Conservation (phyloP, 2,888 invertebrate species). For the Heliconius ethilla region DNA sequence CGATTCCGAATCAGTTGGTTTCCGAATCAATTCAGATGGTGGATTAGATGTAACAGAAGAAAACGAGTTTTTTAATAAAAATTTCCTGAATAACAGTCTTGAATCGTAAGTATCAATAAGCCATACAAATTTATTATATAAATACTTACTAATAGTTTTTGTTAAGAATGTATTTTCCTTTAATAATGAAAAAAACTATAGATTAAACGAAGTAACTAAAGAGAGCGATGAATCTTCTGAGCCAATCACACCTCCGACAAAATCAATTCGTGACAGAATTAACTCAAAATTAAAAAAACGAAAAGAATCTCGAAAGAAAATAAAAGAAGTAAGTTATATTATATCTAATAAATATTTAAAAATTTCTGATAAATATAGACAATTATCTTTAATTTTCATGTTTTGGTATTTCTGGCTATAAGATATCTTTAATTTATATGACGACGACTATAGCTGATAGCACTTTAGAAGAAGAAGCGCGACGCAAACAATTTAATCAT, state of each 20-base stretch:
- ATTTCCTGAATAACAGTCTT: constrained; percentile 57
- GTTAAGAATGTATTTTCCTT: no score
- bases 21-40: constrained; percentile 49
- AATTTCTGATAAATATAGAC: no score
- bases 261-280: constrained; percentile 65
- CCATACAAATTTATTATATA: background rate
- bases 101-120: constrained; percentile 68
- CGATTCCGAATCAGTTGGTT: constrained; percentile 51
- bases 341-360: background rate
- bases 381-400: background rate
- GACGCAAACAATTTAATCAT: background rate
- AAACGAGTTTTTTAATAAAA: constrained; percentile 54
- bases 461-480: no score
- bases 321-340: constrained; percentile 12
- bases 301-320: constrained; percentile 47
- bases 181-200: constrained; percentile 43
- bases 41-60: constrained; percentile 48
- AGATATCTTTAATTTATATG: no score
- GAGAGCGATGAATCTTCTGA: constrained; percentile 58
- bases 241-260: constrained; percentile 53
- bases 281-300: constrained; percentile 55
- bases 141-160: no score
- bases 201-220: constrained; percentile 60
- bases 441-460: background rate
- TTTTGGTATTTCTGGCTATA: no score